Evolutionary conservation across 2,113 vertebrate genomes (phyloP).

Genomic region (Eptatretus burgeri): DNA sequence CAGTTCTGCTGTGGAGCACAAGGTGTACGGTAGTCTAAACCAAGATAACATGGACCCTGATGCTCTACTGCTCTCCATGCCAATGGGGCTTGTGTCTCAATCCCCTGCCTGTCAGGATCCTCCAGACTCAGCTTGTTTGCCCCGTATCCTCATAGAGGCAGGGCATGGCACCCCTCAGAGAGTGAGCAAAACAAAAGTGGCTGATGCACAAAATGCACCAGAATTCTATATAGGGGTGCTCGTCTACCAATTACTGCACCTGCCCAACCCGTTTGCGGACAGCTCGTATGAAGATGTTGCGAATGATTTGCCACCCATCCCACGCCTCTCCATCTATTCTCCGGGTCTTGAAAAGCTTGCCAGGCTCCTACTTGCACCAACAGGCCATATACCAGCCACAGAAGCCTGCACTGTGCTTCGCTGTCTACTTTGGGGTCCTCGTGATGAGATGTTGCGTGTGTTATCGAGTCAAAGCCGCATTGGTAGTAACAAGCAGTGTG

Average conservation of each 20-base stretch:
- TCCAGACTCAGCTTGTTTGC: constrained; percentile 14
- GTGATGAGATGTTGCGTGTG: constrained; percentile 8
- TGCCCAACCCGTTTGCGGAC: constrained; percentile 11
- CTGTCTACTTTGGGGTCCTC: constrained; percentile 38
- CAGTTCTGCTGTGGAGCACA: constrained; percentile 20
- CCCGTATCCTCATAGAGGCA: constrained; percentile 20
- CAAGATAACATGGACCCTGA: constrained; percentile 9
- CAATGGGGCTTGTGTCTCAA: not conserved
- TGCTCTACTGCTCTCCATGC: not conserved
- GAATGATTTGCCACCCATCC: constrained; percentile 10
- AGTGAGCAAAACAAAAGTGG: rapidly evolving
- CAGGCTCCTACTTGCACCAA: constrained; percentile 15
- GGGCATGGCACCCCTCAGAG: constrained; percentile 10
- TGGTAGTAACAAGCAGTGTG: constrained; percentile 9
- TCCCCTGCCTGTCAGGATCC: not conserved
- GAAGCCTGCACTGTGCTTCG: constrained; percentile 19
- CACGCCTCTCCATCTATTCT: constrained; percentile 15
- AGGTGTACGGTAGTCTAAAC: constrained; percentile 13
- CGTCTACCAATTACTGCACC: constrained; percentile 18
- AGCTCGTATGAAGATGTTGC: not conserved
- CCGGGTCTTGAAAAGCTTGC: constrained; percentile 17
- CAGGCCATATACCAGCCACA: constrained; percentile 11
- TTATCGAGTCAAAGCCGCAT: constrained; percentile 10
- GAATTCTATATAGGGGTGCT: constrained; percentile 18
- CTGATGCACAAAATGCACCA: constrained; percentile 9